phyloP scores from a whole-genome alignment of 2,113 vertebrate genomes.

The Rousettus leschenaultii region DNA sequence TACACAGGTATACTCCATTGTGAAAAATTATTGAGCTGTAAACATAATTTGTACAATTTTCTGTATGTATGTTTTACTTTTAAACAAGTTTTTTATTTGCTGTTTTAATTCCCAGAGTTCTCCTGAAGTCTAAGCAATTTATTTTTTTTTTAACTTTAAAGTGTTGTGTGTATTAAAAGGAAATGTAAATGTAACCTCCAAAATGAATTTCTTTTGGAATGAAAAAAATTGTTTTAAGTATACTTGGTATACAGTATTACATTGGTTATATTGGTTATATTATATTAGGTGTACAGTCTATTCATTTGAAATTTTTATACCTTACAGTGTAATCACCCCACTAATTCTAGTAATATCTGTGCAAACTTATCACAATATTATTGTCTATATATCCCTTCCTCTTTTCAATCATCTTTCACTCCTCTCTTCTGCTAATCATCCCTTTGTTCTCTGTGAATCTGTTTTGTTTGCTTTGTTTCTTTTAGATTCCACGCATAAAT shows the following conservation, averaged over 20 bases:
- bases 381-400: background rate
- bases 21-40: background rate
- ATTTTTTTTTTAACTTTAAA: slow-evolving; percentile 11
- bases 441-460: background rate
- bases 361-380: background rate
- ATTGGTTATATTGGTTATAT: background rate
- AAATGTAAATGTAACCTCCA: slow-evolving; percentile 20
- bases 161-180: background rate
- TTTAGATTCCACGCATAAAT: background rate
- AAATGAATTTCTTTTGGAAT: slow-evolving; percentile 25
- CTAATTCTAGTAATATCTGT: background rate
- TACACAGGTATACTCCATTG: background rate
- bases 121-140: background rate
- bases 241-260: background rate
- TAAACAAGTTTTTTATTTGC: background rate
- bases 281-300: background rate
- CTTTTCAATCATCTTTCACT: background rate
- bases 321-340: background rate
- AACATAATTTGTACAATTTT: slow-evolving; percentile 19
- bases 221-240: background rate
- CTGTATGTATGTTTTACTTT: background rate
- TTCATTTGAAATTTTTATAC: background rate
- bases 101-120: slow-evolving; percentile 9
- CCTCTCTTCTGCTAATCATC: background rate
- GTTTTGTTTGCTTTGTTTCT: background rate